Base-by-base conservation (phyloP, 2,797 vertebrate species). In the Melanotaenia maccullochi region DNA sequence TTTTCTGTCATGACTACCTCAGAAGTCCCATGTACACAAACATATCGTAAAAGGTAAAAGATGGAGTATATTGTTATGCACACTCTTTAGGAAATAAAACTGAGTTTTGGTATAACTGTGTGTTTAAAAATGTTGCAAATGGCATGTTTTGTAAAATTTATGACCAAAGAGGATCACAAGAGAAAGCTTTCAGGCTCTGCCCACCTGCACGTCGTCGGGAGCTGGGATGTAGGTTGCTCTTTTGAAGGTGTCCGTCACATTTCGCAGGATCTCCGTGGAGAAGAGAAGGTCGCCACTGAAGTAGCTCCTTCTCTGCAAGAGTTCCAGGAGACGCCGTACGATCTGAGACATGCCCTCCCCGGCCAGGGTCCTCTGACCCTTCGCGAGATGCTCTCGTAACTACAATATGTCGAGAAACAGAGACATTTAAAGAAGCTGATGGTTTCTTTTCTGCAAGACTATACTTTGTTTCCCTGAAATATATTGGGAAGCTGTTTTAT, bases 181-280 rank as follows among this genome's bases (percentile, higher is more conserved):
- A 47, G 57, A 28, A 49, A 52, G 36, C 61, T 12, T 0, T 0
- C 35, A 8, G 8, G 25, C 25, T 56, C 14, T 1, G 33, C 65
- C 38, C 82, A 98, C 98, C 97, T 99, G 97, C 93, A 98, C 96
- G 13, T 99, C 97, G 91, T 99, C 97, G 33, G 96, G 94, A 74
- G 96, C 97, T 72, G 98, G 98, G 92, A 96, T 95, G 88, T 97
- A 99, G 92, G 97, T 99, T 94, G 97, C 97, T 95, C 98, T 97
- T 94, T 98, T 99, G 96, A 98, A 99, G 93, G 98, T 99, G 94
- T 99, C 97, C 63, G 97, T 99, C 95, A 99, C 97, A 73, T 99
- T 99, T 95, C 98, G 97, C 90, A 99, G 95, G 93, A 99, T 98
- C 94, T 99, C 97, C 93, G 98, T 97, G 4, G 97, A 99, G 96